Percentiles rank a stretch among this genome's conserved stretches.
Conservation (phyloP, 2,113 vertebrate species). For the cattle (Bos taurus) region DNA sequence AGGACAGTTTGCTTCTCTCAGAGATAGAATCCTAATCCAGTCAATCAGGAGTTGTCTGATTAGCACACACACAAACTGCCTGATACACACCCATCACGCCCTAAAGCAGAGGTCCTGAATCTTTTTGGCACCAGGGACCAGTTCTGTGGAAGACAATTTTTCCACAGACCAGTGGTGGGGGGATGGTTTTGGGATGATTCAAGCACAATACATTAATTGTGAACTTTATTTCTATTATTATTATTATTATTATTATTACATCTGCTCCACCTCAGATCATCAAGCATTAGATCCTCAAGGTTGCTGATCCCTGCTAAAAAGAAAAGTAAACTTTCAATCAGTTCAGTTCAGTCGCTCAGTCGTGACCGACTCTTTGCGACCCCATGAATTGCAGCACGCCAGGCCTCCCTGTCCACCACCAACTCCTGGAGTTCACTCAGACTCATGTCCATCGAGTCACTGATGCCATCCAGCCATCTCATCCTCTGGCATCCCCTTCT, state of each 20-base stretch:
- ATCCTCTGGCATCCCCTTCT: too few species aligned
- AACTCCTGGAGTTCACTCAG: too few species aligned
- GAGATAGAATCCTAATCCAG: neutral
- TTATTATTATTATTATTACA: neutral
- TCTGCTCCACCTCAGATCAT: neutral
- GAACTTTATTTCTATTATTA: neutral
- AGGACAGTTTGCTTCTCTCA: neutral
- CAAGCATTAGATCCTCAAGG: neutral
- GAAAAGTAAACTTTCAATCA: neutral
- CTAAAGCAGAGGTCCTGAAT: neutral
- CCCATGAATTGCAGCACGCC: too few species aligned
- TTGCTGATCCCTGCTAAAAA: neutral
- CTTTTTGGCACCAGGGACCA: neutral
- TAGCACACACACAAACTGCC: neutral
- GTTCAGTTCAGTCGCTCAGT: too few species aligned
- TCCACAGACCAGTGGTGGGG: neutral
- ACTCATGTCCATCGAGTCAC: too few species aligned
- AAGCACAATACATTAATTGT: neutral
- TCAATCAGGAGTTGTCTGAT: neutral
- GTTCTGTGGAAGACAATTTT: neutral
- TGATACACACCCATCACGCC: too few species aligned
- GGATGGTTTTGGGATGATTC: neutral
- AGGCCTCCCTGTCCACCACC: too few species aligned
- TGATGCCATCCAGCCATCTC: too few species aligned
- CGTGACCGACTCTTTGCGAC: too few species aligned